phyloP scores from a whole-genome alignment of 2,888 invertebrate genomes.

The Trachelus stipa region DNA sequence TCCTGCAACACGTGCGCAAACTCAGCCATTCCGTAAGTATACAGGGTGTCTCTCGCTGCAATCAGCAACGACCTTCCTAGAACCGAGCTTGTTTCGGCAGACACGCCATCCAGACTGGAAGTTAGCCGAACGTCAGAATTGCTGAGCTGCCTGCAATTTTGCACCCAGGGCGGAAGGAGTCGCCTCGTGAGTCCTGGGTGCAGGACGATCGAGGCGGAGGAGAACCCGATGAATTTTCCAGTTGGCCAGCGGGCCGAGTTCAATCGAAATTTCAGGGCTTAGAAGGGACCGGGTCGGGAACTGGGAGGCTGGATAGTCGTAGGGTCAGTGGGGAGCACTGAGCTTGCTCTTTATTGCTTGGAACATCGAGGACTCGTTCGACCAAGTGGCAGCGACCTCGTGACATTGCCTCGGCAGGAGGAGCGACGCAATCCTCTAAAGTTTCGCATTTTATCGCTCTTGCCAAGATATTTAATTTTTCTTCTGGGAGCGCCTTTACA shows the following conservation, averaged over 20 bases:
- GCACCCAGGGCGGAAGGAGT: neutral
- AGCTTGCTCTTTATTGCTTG: constrained; percentile 46
- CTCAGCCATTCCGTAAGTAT: neutral
- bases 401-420: neutral
- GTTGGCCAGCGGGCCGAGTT: constrained; percentile 16
- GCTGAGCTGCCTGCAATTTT: neutral
- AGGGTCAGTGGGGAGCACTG: constrained; percentile 39
- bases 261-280: constrained; percentile 24
- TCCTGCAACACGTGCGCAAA: neutral
- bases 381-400: neutral
- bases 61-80: neutral
- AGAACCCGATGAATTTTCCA: constrained; percentile 17
- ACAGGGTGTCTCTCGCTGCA: neutral
- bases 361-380: neutral
- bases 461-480: constrained; percentile 59
- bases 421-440: constrained; percentile 40
- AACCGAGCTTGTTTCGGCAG: neutral
- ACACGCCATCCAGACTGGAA: neutral
- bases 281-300: neutral
- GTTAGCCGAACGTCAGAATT: neutral
- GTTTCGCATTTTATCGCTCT: constrained; percentile 55
- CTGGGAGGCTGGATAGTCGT: constrained; percentile 9
- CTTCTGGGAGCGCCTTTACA: constrained; percentile 48
- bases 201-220: constrained; percentile 10
- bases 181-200: constrained; percentile 7